These are phyloP conservation scores for Leptinotarsa peninsularis DNA, from an alignment of 2,888 invertebrate species.

Conservation along the genomic window DNA sequence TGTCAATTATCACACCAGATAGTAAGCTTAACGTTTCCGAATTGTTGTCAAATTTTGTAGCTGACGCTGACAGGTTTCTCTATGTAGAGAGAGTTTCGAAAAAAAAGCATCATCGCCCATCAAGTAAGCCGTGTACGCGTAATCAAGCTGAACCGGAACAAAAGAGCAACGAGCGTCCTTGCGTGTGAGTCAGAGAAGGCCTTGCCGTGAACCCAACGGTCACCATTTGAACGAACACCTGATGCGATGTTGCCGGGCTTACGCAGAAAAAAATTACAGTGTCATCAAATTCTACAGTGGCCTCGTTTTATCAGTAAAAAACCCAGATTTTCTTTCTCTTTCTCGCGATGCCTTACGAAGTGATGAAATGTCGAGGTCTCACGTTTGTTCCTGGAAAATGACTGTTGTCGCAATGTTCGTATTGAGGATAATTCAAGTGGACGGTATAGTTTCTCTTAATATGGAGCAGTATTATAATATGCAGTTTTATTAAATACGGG, in stretches of 20 bases:
- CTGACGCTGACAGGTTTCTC: background rate
- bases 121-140: slow-evolving; percentile 27
- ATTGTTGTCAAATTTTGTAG: too few relatives aligned
- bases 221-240: slow-evolving; percentile 38
- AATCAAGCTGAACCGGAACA: slow-evolving; percentile 57
- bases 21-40: too few relatives aligned
- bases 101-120: slow-evolving; percentile 12
- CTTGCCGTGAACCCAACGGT: slow-evolving; percentile 55
- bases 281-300: slow-evolving; percentile 5
- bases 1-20: too few relatives aligned
- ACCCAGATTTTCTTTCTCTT: background rate
- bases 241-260: slow-evolving; percentile 38
- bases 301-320: background rate
- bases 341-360: background rate
- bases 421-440: background rate
- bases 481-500: too few relatives aligned
- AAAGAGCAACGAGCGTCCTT: slow-evolving; percentile 63
- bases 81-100: slow-evolving; percentile 11
- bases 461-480: too few relatives aligned
- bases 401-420: background rate
- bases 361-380: slow-evolving; percentile 9
- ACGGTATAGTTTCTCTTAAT: background rate
- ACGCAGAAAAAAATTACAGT: background rate
- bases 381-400: slow-evolving; percentile 18
- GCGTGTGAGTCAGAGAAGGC: slow-evolving; percentile 63